Percentiles rank a stretch among this genome's conserved stretches.
phyloP scores from a whole-genome alignment of 1,140 invertebrate genomes.

The Ptiloglossa arizonensis region DNA sequence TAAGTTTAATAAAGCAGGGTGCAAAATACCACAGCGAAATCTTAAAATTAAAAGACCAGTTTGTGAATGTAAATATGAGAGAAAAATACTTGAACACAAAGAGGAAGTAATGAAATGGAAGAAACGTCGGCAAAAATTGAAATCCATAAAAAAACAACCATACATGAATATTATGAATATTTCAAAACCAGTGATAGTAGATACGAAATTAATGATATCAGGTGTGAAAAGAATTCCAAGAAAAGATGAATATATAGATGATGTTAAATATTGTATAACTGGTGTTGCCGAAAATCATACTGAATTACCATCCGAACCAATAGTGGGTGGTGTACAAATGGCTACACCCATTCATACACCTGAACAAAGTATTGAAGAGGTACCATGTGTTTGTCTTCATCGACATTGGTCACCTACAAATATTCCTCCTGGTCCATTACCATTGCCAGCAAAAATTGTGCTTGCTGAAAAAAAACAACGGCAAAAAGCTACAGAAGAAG shows the following conservation, averaged over 20 bases:
- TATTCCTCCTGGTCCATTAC: slow-evolving; percentile 42
- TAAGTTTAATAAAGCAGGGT: slow-evolving; percentile 41
- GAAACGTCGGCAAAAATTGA: slow-evolving; percentile 56
- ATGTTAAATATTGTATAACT: slow-evolving; percentile 57
- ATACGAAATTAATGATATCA: slow-evolving; percentile 66
- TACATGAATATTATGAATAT: slow-evolving; percentile 49
- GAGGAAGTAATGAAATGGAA: slow-evolving; percentile 65
- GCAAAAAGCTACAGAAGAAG: slow-evolving; percentile 22
- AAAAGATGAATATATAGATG: slow-evolving; percentile 38
- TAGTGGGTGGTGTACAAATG: slow-evolving; percentile 66
- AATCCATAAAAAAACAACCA: slow-evolving; percentile 58
- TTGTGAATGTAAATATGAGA: slow-evolving; percentile 75
- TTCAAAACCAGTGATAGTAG: slow-evolving; percentile 54
- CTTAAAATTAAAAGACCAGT: slow-evolving; percentile 70
- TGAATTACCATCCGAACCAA: slow-evolving; percentile 39
- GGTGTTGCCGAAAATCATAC: slow-evolving; percentile 52
- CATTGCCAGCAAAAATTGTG: slow-evolving; percentile 2
- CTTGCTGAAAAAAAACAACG: slow-evolving; percentile 32
- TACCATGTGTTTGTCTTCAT: slow-evolving; percentile 35
- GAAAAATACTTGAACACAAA: slow-evolving; percentile 66
- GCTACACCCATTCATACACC: slow-evolving; percentile 68
- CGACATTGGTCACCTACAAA: slow-evolving; percentile 60
- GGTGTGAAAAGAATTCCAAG: slow-evolving; percentile 53
- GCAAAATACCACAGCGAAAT: background rate
- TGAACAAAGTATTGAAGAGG: slow-evolving; percentile 42